Base-by-base conservation (phyloP, 2,113 vertebrate species). In the Eupsittula cactorum region DNA sequence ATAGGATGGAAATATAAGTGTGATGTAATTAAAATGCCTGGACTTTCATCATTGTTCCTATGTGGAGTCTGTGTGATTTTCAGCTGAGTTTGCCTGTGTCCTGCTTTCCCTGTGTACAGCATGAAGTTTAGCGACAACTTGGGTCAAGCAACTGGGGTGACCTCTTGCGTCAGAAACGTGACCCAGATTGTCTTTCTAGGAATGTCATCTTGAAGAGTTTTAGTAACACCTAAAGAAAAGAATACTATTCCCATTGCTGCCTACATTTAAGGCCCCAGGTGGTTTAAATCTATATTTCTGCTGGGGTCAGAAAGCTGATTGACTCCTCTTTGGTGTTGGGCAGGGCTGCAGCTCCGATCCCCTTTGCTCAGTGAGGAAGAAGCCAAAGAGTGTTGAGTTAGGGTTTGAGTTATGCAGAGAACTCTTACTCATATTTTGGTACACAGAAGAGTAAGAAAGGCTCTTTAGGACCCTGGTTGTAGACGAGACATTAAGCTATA, bases 321-420 rank as follows among this genome's bases (percentile, higher is more conserved):
- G 44, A 18, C 9, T 27, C 8, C n/a, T 71, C 0, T 4, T 35
- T 0, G 0, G 18, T 76, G 42, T n/a, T 0, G 0, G 23, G 29
- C 20, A 81, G 42, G 57, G 63, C 76, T 75, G 73, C 55, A 57
- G 55, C 78, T 47, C 42, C 2, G 2, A 4, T 42, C 9, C 18
- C 10, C n/a, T 1, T 6, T 42, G 55, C 53, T 53, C 9, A 4
- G 24, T 1, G 15, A 63, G 74, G n/a, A 44, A 18, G 18, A 41
- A 31, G 6, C 39, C 57, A 55, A 53, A 46, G 63, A 17, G 29
- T 1, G 1, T 16, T 1, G 7, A 46, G 46, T 16, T 80, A 63
- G 12, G 11, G 5, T 41, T n/a, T 73, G 70, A 65, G 63, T 53
- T 80, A 23, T 3, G 2, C 29, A 50, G 42, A 1, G 3, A 69